Conservation (phyloP, 2,888 invertebrate species). For the Entomobrya multifasciata region DNA sequence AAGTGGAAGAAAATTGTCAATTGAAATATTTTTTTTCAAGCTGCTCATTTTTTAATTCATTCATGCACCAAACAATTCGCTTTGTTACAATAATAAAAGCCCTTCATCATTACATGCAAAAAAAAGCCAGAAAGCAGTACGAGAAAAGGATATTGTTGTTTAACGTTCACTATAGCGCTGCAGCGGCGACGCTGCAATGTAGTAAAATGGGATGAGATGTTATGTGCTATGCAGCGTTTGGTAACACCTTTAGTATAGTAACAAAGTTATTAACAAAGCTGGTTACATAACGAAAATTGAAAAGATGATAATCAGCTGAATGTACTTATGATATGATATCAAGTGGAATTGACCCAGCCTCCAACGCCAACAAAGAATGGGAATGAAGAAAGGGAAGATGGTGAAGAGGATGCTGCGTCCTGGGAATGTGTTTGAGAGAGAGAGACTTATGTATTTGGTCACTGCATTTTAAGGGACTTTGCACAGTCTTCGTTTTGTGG, state of each 20-base stretch:
- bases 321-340: too few relatives aligned
- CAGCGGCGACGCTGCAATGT: too few relatives aligned
- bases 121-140: background rate
- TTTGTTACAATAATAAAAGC: slow-evolving; percentile 27
- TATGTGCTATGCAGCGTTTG: background rate
- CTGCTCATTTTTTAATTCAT: slow-evolving; percentile 27
- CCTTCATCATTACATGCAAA: slow-evolving; percentile 16
- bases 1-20: slow-evolving; percentile 21
- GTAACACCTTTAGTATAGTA: too few relatives aligned
- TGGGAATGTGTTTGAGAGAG: slow-evolving; percentile 5
- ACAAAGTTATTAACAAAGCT: too few relatives aligned
- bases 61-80: slow-evolving; percentile 11
- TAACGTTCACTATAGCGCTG: too few relatives aligned
- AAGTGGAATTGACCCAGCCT: slow-evolving; percentile 1
- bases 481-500: slow-evolving; percentile 57
- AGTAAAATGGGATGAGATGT: too few relatives aligned
- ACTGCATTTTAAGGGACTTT: slow-evolving; percentile 41
- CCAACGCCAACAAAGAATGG: slow-evolving; percentile 15
- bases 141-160: background rate
- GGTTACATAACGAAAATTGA: slow-evolving; percentile 21
- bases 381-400: slow-evolving; percentile 3
- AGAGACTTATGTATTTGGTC: slow-evolving; percentile 49
- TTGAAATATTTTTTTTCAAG: slow-evolving; percentile 16
- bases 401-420: slow-evolving; percentile 30
- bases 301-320: slow-evolving; percentile 10